Percentiles rank a stretch among this genome's conserved stretches.
These are phyloP conservation scores for Megalopta genalis DNA, from an alignment of 1,140 invertebrate species.

Conservation along the genomic window DNA sequence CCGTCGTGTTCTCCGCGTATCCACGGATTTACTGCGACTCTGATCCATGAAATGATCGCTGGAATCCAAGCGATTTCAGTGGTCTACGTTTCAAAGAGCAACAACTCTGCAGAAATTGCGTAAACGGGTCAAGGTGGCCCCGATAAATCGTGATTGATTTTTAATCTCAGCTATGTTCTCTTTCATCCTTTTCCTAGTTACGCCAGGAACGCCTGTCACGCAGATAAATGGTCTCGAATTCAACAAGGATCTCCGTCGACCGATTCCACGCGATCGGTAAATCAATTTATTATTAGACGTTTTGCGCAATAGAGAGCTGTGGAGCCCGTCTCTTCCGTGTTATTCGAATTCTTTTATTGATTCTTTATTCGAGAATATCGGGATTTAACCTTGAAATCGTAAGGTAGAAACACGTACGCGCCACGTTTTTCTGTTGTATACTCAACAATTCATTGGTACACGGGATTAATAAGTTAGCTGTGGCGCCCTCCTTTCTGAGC, in stretches of 20 bases:
- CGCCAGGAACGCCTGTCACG: background rate
- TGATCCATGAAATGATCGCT: constrained; percentile 10
- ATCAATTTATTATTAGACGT: background rate
- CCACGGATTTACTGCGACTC: background rate
- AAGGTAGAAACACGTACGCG: too few relatives aligned
- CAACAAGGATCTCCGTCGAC: too few relatives aligned
- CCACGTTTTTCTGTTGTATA: too few relatives aligned
- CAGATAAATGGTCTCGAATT: too few relatives aligned
- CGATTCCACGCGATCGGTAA: background rate
- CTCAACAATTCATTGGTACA: too few relatives aligned
- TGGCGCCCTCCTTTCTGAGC: too few relatives aligned
- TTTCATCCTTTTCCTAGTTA: background rate
- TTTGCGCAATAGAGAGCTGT: background rate
- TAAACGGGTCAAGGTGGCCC: constrained; percentile 3
- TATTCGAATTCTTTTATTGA: too few relatives aligned
- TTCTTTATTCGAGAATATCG: too few relatives aligned
- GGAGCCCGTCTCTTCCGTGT: background rate
- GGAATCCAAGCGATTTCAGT: background rate
- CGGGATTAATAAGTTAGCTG: too few relatives aligned
- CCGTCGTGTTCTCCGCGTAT: background rate
- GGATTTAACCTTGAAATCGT: too few relatives aligned
- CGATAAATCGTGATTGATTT: constrained; percentile 8
- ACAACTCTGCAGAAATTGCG: constrained; percentile 1
- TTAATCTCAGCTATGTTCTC: background rate
- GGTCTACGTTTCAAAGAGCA: constrained; percentile 17